phyloP scores from a whole-genome alignment of 53 echinoderm and acorn worm genomes.

The Antedon mediterranea region DNA sequence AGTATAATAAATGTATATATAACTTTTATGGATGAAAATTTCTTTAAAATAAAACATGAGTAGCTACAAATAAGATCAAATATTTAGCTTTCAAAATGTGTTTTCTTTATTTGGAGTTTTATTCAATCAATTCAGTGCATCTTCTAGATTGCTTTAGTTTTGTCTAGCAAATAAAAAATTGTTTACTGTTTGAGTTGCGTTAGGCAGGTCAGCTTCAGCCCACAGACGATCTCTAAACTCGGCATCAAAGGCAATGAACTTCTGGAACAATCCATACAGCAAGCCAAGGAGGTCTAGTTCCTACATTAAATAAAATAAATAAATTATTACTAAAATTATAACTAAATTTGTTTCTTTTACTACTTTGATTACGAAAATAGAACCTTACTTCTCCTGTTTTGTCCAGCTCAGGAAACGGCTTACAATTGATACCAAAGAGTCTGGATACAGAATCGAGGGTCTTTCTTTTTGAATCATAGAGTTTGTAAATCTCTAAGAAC shows the following conservation, averaged over 20 bases:
- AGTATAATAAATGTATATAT: too few species aligned
- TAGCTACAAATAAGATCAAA: too few species aligned
- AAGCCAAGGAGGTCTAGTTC: slow-evolving; percentile 90
- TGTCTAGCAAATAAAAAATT: too few species aligned
- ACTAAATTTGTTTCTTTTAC: too few species aligned
- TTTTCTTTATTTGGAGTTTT: too few species aligned
- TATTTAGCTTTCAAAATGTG: too few species aligned
- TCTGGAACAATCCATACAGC: slow-evolving; percentile 92
- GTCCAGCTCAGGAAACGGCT: slow-evolving; percentile 93
- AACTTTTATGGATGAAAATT: too few species aligned
- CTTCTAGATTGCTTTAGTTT: too few species aligned
- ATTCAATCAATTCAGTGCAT: too few species aligned
- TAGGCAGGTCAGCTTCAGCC: slow-evolving; percentile 89
- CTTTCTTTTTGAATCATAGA: slow-evolving; percentile 83
- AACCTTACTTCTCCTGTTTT: slow-evolving; percentile 55
- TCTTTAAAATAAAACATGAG: too few species aligned
- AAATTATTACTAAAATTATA: too few species aligned
- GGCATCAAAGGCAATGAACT: slow-evolving; percentile 95
- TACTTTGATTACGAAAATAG: not conserved
- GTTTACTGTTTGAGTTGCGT: slow-evolving; percentile 79
- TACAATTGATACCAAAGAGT: slow-evolving; percentile 92
- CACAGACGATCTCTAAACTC: slow-evolving; percentile 84
- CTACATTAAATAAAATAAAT: too few species aligned
- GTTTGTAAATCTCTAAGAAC: slow-evolving; percentile 95
- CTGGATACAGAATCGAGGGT: slow-evolving; percentile 95